Conservation (phyloP, 2,888 invertebrate species). For the Tricholauxania praeusta region DNA sequence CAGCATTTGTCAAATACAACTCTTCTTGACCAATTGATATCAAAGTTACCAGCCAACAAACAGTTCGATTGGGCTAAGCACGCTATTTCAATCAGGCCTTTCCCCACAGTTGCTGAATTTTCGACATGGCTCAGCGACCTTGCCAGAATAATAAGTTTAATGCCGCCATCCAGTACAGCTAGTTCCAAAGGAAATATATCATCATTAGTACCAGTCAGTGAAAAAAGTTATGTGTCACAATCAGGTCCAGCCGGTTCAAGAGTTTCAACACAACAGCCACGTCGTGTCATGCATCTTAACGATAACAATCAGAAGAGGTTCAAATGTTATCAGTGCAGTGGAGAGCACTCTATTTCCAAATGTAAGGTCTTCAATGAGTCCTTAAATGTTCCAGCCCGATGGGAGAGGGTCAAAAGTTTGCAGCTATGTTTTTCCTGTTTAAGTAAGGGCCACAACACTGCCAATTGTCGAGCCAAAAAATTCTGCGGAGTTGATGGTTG, state of each 20-base stretch:
- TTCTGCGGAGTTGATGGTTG: no score
- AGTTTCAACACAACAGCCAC: no score
- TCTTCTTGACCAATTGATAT: conserved; percentile 30
- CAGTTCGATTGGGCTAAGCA: conserved; percentile 36
- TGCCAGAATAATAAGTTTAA: no score
- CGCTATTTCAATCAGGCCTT: no score
- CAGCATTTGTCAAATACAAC: conserved; percentile 29
- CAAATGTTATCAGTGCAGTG: conserved; percentile 3
- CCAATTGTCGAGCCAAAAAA: no score
- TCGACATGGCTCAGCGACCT: no score
- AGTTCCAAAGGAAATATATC: not conserved
- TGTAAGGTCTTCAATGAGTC: not conserved
- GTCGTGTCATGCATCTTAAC: no score
- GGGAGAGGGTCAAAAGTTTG: not conserved
- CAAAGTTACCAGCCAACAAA: conserved; percentile 34
- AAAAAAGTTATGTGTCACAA: conserved; percentile 34
- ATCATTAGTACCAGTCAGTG: conserved; percentile 28
- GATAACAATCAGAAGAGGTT: no score
- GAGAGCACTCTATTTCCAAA: conserved; percentile 13
- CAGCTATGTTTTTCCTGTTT: conserved; percentile 35
- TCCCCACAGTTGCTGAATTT: no score
- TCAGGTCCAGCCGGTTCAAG: not conserved
- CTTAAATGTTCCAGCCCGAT: no score
- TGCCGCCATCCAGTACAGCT: no score
- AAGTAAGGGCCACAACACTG: not conserved